Base-by-base conservation (phyloP, 2,888 invertebrate species). In the Polylopha cassiicola region DNA sequence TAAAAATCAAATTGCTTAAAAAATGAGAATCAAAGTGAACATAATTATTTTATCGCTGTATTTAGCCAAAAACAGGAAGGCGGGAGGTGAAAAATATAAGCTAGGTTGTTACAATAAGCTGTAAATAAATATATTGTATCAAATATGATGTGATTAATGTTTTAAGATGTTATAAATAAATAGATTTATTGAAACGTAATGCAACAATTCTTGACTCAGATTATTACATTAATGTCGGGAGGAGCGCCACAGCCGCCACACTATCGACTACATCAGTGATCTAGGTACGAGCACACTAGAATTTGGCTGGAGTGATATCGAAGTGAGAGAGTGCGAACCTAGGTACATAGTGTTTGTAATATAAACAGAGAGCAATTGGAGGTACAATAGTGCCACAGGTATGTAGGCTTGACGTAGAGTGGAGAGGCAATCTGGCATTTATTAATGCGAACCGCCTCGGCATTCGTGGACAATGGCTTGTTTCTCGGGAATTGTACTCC, bases 381-480 rank as follows among this genome's bases (percentile, higher is more conserved):
- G 41, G 44, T 38, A 37, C 39, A 46, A 46, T 39, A 43, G 43
- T 32, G 44, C 22, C 44, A 39, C 46, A 46, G 44, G 39, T 43
- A 46, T 34, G 44, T 46, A 46, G 52, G 45, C 50, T 50, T 53
- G 52, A 49, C 44, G 45, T 41, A 47, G 46, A 55, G 44, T 47
- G 48, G 49, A 55, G 53, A 55, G 50, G 63, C 63, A 65, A 66
- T 64, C 65, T 60, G 61, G 64, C 64, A 62, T 72, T 72, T 72
- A 71, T 71, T 68, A 74, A 70, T 71, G 66, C 58, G 61, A 56
- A 70, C 67, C 61, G 71, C 63, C 56, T 61, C 61, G 61, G 59
- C 61, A 58, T 57, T 44, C 56, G 55, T 59, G 62, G 64, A 73
- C 70, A 73, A 73, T 71, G 62, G 63, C 49, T 61, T 64, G 61